These are phyloP conservation scores for Lateolabrax maculatus DNA, from an alignment of 2,797 vertebrate genomes.

Conservation along the genomic window DNA sequence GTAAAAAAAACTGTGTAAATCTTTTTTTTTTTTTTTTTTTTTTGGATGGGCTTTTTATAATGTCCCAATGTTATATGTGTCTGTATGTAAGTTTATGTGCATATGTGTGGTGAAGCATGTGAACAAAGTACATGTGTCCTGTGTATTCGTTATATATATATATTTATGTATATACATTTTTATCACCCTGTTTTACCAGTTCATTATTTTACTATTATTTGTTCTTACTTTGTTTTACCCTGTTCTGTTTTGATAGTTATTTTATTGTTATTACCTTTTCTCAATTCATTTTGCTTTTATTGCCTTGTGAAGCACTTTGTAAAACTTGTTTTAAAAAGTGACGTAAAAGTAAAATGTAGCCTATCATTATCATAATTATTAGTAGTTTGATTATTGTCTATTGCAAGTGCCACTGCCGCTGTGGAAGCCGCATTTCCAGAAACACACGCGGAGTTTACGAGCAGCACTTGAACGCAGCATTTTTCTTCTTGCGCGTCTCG, in stretches of 20 bases:
- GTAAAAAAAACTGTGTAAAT: too few relatives aligned
- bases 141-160: neutral
- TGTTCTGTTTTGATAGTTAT: too few relatives aligned
- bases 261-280: too few relatives aligned
- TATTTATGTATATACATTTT: neutral
- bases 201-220: neutral
- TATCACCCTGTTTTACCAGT: neutral
- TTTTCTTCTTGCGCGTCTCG: slow-evolving; percentile 14
- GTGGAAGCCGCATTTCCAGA: neutral
- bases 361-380: too few relatives aligned
- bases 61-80: neutral
- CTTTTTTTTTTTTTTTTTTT: too few relatives aligned
- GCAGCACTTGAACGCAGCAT: slow-evolving; percentile 45
- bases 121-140: too few relatives aligned
- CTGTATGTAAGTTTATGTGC: neutral
- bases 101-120: neutral
- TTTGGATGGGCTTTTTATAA: neutral
- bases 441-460: rapidly evolving
- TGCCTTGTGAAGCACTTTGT: too few relatives aligned
- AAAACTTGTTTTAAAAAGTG: neutral
- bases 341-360: neutral
- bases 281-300: too few relatives aligned
- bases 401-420: too few relatives aligned
- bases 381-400: neutral
- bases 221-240: neutral